Evolutionary conservation across 2,113 vertebrate species (phyloP).

Genomic region (Phoxinus phoxinus): DNA sequence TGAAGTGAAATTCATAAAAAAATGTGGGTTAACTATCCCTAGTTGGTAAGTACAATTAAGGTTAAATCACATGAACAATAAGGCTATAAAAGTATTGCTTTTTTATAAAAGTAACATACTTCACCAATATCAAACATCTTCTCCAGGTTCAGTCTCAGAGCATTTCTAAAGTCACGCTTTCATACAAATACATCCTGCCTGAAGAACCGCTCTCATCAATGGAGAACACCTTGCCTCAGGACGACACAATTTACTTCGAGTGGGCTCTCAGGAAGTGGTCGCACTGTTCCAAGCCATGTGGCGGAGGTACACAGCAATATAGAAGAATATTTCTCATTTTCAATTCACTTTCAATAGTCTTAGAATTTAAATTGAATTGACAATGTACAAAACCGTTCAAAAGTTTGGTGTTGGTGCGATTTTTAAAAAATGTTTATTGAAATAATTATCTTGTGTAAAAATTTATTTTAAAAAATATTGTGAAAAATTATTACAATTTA

Average conservation of each 20-base stretch:
- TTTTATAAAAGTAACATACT: not conserved
- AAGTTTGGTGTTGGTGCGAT: not conserved
- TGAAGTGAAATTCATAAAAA: not conserved
- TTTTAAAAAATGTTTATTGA: not conserved
- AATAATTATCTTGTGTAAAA: not conserved
- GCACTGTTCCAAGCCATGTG: conserved; percentile 91
- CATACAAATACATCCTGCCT: conserved; percentile 95
- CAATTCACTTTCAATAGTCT: not conserved
- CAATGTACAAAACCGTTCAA: not conserved
- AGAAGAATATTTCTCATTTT: not conserved
- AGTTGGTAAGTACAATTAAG: not conserved
- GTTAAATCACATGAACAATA: not conserved
- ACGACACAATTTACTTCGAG: conserved; percentile 81
- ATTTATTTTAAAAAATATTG: not conserved
- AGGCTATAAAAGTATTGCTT: no score
- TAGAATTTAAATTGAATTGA: not conserved
- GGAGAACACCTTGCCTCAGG: conserved; percentile 90
- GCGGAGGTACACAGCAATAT: conserved; percentile 83
- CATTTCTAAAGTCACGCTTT: conserved; percentile 86
- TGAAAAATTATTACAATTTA: not conserved
- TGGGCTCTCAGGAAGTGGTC: conserved; percentile 98
- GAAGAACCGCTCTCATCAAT: conserved; percentile 84
- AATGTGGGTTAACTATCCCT: not conserved
- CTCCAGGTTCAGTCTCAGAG: conserved; percentile 85
- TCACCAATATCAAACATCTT: not conserved